Evolutionary conservation across 2,888 invertebrate species (phyloP).

Genomic region (Microplitis deprimator): DNA sequence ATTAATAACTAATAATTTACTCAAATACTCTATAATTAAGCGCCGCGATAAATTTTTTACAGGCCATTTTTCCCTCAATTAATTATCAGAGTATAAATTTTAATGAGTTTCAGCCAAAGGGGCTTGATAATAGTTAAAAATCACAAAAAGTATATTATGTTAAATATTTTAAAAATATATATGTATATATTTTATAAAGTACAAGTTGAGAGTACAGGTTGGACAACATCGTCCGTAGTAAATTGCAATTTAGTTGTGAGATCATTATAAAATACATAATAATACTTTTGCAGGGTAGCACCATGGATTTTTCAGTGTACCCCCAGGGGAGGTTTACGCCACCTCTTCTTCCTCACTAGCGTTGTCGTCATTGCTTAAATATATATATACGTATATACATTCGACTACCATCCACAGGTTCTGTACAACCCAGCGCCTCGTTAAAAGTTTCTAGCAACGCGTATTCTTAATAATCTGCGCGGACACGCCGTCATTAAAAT

Average conservation of each 20-base stretch:
- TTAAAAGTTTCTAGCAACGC: slow-evolving; percentile 72
- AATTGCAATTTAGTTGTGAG: slow-evolving; percentile 70
- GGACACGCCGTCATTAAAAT: slow-evolving; percentile 72
- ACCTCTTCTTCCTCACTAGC: slow-evolving; percentile 34
- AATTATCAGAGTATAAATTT: background rate
- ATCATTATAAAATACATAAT: slow-evolving; percentile 71
- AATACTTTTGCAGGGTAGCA: slow-evolving; percentile 48
- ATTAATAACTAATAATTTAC: too few species aligned
- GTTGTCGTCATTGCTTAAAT: slow-evolving; percentile 35
- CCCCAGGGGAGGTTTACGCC: slow-evolving; percentile 38
- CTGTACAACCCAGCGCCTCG: slow-evolving; percentile 64
- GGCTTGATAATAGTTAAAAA: slow-evolving; percentile 14
- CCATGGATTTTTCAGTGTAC: slow-evolving; percentile 29
- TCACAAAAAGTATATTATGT: background rate
- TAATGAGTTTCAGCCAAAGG: background rate
- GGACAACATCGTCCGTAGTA: slow-evolving; percentile 63
- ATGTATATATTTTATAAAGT: too few species aligned
- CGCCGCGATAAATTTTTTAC: background rate
- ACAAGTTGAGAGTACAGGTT: slow-evolving; percentile 28
- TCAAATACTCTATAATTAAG: too few species aligned
- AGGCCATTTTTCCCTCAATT: background rate
- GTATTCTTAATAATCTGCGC: slow-evolving; percentile 72
- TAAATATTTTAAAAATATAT: background rate
- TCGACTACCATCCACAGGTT: slow-evolving; percentile 22
- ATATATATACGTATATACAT: slow-evolving; percentile 33